A percentile compares a stretch with the other conserved stretches of the same genome.
phyloP scores from a whole-genome alignment of 2,888 invertebrate species.

The Drosophila meridionalis region DNA sequence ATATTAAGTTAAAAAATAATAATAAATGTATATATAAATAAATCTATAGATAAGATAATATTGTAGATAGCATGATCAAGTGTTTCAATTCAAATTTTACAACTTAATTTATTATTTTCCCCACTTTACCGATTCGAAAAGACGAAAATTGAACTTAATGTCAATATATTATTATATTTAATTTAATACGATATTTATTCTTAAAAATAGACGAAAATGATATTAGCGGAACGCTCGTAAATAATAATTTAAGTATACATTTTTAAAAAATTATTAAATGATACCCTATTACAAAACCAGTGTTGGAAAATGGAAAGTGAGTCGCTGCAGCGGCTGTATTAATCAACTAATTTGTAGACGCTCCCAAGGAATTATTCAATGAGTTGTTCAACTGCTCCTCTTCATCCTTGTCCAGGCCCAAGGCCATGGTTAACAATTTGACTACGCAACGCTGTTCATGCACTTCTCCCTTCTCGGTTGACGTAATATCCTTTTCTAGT shows the following conservation, averaged over 20 bases:
- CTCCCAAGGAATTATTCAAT: conserved; percentile 70
- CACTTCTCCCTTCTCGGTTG: conserved; percentile 86
- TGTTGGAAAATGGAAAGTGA: conserved; percentile 48
- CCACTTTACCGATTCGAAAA: neutral
- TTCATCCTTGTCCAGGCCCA: conserved; percentile 87
- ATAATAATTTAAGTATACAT: conserved; percentile 39
- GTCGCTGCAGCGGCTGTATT: conserved; percentile 9
- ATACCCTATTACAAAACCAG: conserved; percentile 32
- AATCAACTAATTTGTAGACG: conserved; percentile 66
- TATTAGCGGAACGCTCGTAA: conserved; percentile 30
- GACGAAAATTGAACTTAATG: conserved; percentile 32
- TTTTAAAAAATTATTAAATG: conserved; percentile 22
- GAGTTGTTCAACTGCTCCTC: conserved; percentile 77
- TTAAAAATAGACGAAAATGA: conserved; percentile 51
- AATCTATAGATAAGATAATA: too few relatives aligned
- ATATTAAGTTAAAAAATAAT: neutral
- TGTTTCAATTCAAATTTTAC: neutral
- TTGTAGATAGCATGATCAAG: too few relatives aligned
- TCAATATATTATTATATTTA: conserved; percentile 51
- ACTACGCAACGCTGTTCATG: conserved; percentile 92
- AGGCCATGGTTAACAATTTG: conserved; percentile 91
- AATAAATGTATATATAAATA: too few relatives aligned
- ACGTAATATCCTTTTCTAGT: conserved; percentile 93
- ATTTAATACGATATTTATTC: conserved; percentile 59
- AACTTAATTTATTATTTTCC: neutral